phyloP scores from a whole-genome alignment of 2,797 vertebrate genomes.

The Sebastes miniatus region DNA sequence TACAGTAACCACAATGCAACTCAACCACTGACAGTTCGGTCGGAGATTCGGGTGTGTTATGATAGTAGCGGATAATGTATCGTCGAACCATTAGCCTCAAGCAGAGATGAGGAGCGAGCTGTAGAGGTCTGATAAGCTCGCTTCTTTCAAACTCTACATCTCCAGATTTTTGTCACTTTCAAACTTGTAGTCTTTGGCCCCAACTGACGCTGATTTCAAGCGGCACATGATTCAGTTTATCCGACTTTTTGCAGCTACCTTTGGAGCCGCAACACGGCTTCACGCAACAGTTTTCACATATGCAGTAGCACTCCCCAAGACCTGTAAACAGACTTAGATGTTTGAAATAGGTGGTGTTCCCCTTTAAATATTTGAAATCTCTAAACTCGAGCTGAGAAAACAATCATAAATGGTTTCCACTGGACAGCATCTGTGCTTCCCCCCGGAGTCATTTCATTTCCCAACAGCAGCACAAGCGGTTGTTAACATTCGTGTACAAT shows the following conservation, averaged over 20 bases:
- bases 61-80: background rate
- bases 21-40: rapidly evolving
- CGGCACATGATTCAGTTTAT: background rate
- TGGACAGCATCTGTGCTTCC: background rate
- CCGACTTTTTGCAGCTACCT: background rate
- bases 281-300: background rate
- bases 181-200: background rate
- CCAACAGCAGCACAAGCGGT: background rate
- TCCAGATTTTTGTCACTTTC: background rate
- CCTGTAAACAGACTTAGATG: background rate
- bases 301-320: background rate
- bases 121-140: background rate
- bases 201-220: background rate
- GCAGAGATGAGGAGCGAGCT: background rate
- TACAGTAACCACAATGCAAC: background rate
- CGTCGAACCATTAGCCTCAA: background rate
- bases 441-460: background rate
- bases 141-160: background rate
- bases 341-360: background rate
- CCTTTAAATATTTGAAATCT: background rate
- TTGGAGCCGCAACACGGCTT: background rate
- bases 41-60: background rate
- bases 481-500: background rate
- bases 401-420: background rate
- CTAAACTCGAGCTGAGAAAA: background rate